Conservation (phyloP, 2,888 invertebrate genomes). For the Melanotus villosus region DNA sequence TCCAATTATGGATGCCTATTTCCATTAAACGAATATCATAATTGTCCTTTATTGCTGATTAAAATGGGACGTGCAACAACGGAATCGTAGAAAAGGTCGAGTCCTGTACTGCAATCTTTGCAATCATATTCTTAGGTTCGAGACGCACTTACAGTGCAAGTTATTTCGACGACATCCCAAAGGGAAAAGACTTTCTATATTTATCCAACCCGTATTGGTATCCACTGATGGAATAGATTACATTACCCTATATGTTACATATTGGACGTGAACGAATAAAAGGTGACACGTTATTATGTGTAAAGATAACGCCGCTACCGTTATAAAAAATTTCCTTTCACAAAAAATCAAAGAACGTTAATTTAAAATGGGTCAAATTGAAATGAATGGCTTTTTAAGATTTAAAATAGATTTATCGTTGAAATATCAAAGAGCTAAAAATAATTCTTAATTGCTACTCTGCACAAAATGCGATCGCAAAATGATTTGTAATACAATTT, state of each 20-base stretch:
- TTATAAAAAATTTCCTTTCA: neutral
- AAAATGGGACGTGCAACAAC: neutral
- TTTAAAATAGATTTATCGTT: no score
- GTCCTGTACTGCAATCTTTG: no score
- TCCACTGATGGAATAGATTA: constrained; percentile 15
- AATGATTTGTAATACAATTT: constrained; percentile 14
- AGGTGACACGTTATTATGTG: constrained; percentile 10
- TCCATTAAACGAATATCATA: neutral
- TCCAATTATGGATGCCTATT: constrained; percentile 5
- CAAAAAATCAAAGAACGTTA: neutral
- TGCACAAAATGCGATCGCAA: neutral
- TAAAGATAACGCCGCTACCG: neutral
- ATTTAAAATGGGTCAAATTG: neutral
- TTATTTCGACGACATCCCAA: constrained; percentile 18
- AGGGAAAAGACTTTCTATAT: constrained; percentile 17
- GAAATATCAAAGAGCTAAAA: neutral
- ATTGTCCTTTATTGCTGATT: neutral
- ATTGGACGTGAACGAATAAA: constrained; percentile 8
- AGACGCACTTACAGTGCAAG: constrained; percentile 9
- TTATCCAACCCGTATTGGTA: constrained; percentile 13
- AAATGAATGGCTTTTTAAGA: no score
- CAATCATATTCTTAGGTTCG: constrained; percentile 7
- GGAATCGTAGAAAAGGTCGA: neutral
- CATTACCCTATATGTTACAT: constrained; percentile 11
- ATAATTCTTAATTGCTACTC: neutral